Evolutionary conservation across 2,113 vertebrate species (phyloP), one percentile per base, ranked within the genome.

Genomic region (Corvus hawaiiensis): DNA sequence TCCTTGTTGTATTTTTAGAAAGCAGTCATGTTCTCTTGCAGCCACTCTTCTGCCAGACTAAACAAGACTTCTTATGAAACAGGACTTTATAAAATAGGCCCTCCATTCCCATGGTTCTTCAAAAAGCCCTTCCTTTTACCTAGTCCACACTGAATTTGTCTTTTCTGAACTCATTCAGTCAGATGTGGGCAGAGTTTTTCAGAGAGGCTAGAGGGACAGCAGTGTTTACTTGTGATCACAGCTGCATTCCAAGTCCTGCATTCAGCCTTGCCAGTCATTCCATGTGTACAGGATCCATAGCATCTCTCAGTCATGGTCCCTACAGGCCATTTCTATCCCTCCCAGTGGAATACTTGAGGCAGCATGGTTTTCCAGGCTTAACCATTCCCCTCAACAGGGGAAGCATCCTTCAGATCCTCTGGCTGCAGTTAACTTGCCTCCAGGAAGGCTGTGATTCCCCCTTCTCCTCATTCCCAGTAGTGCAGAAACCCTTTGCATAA

Each of bases 61-160:
- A 96, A 89, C 92, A 93, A 88, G 85, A 51, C 16, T 89, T 10
- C 1, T 93, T 92, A 93, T 74, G 90, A 96, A 97, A 96, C 61
- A 80, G 68, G 83, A 74, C 59, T 41, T 94, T 76, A 55, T 86
- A 94, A 93, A 90, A 90, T 78, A 84, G 46, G 55, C 19, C 56
- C 33, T 75, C 35, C 69, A 63, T 61, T 80, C n/a, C 43, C 24
- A 22, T 92, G 59, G 44, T 81, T 55, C 20, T 86, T 92, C 83
- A 83, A 44, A 83, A 92, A 76, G 16, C 28, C 75, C 46, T 82
- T 94, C 44, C 26, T 94, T 88, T 94, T 46, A 66, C 55, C 26
- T 68, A 79, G 21, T 46, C 67, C 26, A 12, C 23, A 6, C 12
- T 19, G n/a, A 73, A 37, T 51, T 72, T 73, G 15, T 30, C 46